phyloP scores from a whole-genome alignment of 30 jellyfish, hydroid and myxozoan species.

The Aurelia sp. region DNA sequence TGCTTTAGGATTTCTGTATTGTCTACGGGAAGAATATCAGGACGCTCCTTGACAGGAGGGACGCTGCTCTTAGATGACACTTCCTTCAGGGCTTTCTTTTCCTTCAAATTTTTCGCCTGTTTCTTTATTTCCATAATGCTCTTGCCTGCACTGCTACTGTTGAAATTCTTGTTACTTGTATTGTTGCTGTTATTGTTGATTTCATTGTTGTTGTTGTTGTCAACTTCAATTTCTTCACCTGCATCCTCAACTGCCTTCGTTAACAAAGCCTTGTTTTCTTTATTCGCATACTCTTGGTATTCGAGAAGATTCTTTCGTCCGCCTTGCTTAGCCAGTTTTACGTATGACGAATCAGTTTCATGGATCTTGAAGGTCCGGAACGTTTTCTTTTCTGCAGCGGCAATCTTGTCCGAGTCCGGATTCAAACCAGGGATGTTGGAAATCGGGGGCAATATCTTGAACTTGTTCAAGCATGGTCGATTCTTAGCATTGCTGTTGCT shows the following conservation, averaged over 20 bases:
- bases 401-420: constrained; percentile 88
- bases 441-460: constrained; percentile 60
- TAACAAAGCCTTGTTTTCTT: constrained; percentile 11
- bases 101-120: constrained; percentile 4
- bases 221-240: background rate
- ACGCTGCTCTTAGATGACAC: background rate
- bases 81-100: background rate
- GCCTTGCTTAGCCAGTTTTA: constrained; percentile 73
- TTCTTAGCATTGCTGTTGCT: background rate
- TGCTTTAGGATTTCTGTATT: constrained; percentile 64
- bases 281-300: constrained; percentile 44
- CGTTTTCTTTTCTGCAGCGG: constrained; percentile 80
- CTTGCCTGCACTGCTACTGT: constrained; percentile 27
- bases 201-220: constrained; percentile 7
- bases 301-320: constrained; percentile 71
- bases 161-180: constrained; percentile 4
- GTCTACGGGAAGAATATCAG: constrained; percentile 67
- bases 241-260: constrained; percentile 16
- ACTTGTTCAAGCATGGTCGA: constrained; percentile 20
- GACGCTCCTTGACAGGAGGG: constrained; percentile 32
- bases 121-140: constrained; percentile 50
- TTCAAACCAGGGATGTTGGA: constrained; percentile 93
- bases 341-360: constrained; percentile 63
- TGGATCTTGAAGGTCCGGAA: constrained; percentile 76
- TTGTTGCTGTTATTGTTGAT: constrained; percentile 2